Evolutionary conservation across 2,797 vertebrate species (phyloP), one percentile per base, ranked within the genome.

Genomic region (Dendrocincla tyrannina): DNA sequence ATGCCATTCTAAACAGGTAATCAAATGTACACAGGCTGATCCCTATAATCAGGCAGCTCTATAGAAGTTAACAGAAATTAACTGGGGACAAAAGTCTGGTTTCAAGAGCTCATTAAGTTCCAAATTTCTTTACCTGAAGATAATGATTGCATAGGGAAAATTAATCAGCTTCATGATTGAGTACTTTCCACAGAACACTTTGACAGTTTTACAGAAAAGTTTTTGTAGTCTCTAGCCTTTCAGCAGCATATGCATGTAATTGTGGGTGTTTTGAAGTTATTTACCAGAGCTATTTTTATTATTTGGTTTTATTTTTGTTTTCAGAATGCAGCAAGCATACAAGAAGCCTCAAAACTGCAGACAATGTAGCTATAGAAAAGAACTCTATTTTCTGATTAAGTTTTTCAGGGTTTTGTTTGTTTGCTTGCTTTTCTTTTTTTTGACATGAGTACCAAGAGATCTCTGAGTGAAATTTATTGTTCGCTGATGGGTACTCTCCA

Each of bases 341-440:
- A 64, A 23, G 13, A 94, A 85, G 7, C 13, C 66, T 87, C 35
- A 67, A 88, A 93, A 76, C 7, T 30, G 37, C 52, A 84, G 18
- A 70, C 9, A 74, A 70, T 24, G 17, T 14, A 62, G 13, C 27
- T 53, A 37, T 11, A 87, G 23, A 33, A 94, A 88, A 58, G 2
- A 44, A 74, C 17, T 7, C 30, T 86, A 49, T 91, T 91, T 91
- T 85, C 53, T 60, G 50, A 46, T 63, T 83, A 63, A 13, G 1
- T 9, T 20, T 49, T 32, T 1, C 3, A 1, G 0, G 16, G 4
- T 5, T 11, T 30, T 13, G 6, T 7, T 10, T 46, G 33, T 27
- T 59, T 27, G 10, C 5, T 58, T 58, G 13, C 10, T 35, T 35
- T 5, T 30, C 18, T 60, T 39, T n/a, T 27, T 91, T 93, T 92